Evolutionary conservation across 2,797 vertebrate genomes (phyloP).

Genomic region (Limosa lapponica): DNA sequence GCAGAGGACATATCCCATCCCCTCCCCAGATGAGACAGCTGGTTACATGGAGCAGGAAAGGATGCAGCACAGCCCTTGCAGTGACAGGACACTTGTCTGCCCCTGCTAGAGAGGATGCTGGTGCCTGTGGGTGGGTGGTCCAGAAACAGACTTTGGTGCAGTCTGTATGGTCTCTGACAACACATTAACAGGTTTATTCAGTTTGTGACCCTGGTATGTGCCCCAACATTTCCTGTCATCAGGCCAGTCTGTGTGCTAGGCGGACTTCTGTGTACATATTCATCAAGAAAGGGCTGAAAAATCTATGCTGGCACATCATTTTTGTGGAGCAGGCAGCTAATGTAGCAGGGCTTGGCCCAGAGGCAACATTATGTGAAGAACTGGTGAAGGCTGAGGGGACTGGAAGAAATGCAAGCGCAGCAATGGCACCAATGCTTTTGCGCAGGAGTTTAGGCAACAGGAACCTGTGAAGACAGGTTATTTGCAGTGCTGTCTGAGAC

Average conservation of each 20-base stretch:
- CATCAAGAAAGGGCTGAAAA: neutral
- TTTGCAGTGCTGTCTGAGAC: neutral
- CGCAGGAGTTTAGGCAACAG: neutral
- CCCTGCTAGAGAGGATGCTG: fast-evolving
- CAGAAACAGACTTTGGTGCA: neutral
- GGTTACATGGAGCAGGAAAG: neutral
- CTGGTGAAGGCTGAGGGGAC: neutral
- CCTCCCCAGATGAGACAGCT: neutral
- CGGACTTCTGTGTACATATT: neutral
- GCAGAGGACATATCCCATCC: neutral
- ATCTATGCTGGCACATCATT: neutral
- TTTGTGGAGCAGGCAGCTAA: neutral
- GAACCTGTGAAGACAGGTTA: neutral
- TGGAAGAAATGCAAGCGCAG: neutral
- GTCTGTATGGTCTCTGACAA: neutral
- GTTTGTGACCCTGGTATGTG: neutral
- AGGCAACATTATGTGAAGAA: neutral
- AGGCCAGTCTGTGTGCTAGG: fast-evolving
- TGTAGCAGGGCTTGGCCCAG: neutral
- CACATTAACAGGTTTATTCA: neutral
- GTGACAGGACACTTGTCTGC: fast-evolving
- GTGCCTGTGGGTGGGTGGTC: neutral
- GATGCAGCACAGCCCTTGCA: neutral
- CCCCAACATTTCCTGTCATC: fast-evolving
- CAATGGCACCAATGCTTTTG: neutral